A percentile compares a stretch with the other conserved stretches of the same genome.
These are phyloP conservation scores for Drosophila phalerata DNA, from an alignment of 2,888 invertebrate genomes.

Conservation along the genomic window DNA sequence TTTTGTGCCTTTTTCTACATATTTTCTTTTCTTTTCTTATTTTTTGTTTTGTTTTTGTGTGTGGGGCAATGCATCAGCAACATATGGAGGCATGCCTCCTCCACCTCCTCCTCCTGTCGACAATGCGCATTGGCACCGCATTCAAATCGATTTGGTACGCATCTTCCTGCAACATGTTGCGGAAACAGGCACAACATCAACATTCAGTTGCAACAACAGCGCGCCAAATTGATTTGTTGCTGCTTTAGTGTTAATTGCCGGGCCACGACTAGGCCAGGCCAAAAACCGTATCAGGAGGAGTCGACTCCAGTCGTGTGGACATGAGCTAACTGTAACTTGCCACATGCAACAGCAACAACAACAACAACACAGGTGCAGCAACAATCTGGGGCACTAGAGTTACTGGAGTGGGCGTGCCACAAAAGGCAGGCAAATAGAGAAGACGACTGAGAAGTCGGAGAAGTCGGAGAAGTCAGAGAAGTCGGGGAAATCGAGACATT, in stretches of 20 bases:
- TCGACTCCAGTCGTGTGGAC: constrained; percentile 54
- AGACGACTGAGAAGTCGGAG: background rate
- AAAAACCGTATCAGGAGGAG: constrained; percentile 28
- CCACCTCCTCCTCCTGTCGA: no score
- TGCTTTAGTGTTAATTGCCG: constrained; percentile 80
- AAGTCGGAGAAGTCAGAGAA: background rate
- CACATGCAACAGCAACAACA: constrained; percentile 2
- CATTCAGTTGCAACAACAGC: constrained; percentile 51
- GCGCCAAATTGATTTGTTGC: constrained; percentile 81
- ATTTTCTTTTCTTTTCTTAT: background rate
- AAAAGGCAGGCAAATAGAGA: background rate
- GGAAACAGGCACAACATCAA: constrained; percentile 56
- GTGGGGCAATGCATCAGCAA: constrained; percentile 62
- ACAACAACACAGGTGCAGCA: constrained; percentile 54
- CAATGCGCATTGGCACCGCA: constrained; percentile 61
- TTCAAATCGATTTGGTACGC: constrained; percentile 82
- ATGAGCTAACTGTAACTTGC: constrained; percentile 76
- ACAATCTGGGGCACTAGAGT: constrained; percentile 69
- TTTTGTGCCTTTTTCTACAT: constrained; percentile 10
- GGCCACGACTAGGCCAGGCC: constrained; percentile 64
- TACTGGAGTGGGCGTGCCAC: constrained; percentile 59
- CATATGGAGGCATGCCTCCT: constrained; percentile 56
- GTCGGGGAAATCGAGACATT: constrained; percentile 1
- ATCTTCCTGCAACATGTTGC: constrained; percentile 80
- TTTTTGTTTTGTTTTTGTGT: constrained; percentile 15